Evolutionary conservation across 2,888 invertebrate genomes (phyloP).

Genomic region (Ariolimax columbianus): DNA sequence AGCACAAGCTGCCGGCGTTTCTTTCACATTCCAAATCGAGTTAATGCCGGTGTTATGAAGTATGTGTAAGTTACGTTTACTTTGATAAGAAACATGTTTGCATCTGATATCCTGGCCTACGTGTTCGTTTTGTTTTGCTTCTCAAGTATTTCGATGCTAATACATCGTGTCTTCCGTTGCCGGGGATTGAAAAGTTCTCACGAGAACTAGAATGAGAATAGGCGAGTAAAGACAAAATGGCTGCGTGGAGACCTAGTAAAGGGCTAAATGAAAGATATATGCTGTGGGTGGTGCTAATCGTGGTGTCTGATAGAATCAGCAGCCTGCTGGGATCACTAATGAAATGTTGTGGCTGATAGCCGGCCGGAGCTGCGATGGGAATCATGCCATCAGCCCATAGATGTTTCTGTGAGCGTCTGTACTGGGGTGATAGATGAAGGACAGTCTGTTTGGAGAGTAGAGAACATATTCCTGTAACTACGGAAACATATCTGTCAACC

Average conservation of each 20-base stretch:
- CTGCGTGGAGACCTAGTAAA: not conserved
- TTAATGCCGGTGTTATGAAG: too few species aligned
- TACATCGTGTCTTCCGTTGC: not conserved
- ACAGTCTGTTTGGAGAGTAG: not conserved
- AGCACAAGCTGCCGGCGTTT: too few species aligned
- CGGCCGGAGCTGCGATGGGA: not conserved
- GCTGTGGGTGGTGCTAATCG: constrained; percentile 10
- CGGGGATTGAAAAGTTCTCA: not conserved
- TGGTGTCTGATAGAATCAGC: constrained; percentile 14
- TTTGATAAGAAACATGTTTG: not conserved
- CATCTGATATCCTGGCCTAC: not conserved
- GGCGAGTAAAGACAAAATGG: not conserved
- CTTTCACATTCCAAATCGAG: too few species aligned
- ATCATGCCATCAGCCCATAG: too few species aligned
- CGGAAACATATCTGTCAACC: too few species aligned
- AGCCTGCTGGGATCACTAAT: constrained; percentile 32
- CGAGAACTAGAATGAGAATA: not conserved
- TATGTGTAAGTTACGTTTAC: too few species aligned
- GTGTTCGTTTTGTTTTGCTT: not conserved
- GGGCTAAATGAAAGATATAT: constrained; percentile 1
- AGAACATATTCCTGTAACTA: too few species aligned
- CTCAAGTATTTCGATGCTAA: not conserved
- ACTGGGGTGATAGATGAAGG: not conserved
- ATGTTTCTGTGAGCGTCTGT: not conserved
- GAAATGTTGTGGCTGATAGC: constrained; percentile 16